These are phyloP conservation scores for Drosophila pseudoananassae DNA, from an alignment of 1,140 invertebrate species.

Conservation along the genomic window DNA sequence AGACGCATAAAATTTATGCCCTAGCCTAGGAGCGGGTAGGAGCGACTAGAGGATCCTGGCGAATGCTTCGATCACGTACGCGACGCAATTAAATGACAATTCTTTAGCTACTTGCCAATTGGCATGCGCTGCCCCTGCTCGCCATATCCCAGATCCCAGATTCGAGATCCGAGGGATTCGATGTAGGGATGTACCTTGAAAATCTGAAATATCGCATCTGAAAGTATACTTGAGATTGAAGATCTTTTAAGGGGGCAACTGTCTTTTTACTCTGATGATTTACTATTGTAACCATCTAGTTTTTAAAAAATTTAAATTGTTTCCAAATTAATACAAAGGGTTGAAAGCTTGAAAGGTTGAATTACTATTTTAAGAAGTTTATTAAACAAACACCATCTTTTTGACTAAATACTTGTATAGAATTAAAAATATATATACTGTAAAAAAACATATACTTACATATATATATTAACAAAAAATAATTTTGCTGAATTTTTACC, in stretches of 20 bases:
- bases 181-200: neutral
- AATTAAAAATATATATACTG: no score
- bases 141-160: conserved; percentile 3
- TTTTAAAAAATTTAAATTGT: no score
- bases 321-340: neutral
- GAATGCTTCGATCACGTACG: conserved; percentile 81
- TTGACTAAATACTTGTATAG: no score
- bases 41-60: conserved; percentile 36
- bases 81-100: conserved; percentile 82
- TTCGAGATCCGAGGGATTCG: conserved; percentile 10
- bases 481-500: no score
- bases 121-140: conserved; percentile 62
- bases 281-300: no score
- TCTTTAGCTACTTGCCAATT: conserved; percentile 80
- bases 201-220: conserved; percentile 4
- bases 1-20: conserved; percentile 76
- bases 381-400: no score
- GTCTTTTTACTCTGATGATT: no score
- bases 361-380: no score
- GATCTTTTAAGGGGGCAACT: no score
- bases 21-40: conserved; percentile 29
- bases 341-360: no score
- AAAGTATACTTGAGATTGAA: neutral
- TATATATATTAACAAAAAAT: no score
- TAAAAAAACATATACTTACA: no score